phyloP scores from a whole-genome alignment of 1,140 invertebrate genomes.

The Stenopsyche tienmushanensis region DNA sequence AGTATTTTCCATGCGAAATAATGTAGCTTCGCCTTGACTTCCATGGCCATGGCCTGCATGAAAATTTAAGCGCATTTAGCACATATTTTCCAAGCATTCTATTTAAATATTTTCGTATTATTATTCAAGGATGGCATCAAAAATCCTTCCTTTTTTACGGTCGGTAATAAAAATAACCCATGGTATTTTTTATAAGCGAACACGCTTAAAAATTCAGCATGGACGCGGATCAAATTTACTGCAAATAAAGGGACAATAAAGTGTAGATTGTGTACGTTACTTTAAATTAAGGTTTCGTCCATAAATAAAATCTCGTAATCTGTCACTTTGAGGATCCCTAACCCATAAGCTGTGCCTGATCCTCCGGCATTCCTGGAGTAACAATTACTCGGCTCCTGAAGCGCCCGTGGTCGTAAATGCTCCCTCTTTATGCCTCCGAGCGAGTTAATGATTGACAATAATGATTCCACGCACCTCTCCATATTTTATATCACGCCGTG shows the following conservation, averaged over 20 bases:
- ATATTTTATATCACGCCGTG: conserved; percentile 13
- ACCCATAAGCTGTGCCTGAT: conserved; percentile 14
- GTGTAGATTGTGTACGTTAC: conserved; percentile 16
- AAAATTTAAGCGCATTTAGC: too few relatives aligned
- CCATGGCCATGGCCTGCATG: too few relatives aligned
- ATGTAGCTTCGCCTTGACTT: too few relatives aligned
- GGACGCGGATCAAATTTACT: conserved; percentile 9
- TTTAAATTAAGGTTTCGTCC: conserved; percentile 34
- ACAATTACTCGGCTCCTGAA: conserved; percentile 11
- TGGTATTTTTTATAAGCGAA: too few relatives aligned
- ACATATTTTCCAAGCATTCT: too few relatives aligned
- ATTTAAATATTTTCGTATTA: too few relatives aligned
- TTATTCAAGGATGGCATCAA: too few relatives aligned
- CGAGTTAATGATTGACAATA: conserved; percentile 35
- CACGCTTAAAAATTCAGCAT: neutral
- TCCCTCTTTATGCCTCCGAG: conserved; percentile 16
- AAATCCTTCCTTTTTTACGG: too few relatives aligned
- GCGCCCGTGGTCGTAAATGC: conserved; percentile 18
- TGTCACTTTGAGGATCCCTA: conserved; percentile 19
- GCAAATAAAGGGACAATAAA: conserved; percentile 31
- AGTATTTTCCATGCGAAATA: too few relatives aligned
- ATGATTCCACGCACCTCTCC: conserved; percentile 18
- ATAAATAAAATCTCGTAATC: conserved; percentile 40
- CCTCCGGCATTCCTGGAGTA: conserved; percentile 3
- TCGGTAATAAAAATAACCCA: neutral